Conservation (phyloP, 2,888 invertebrate genomes). For the Myopa testacea region DNA sequence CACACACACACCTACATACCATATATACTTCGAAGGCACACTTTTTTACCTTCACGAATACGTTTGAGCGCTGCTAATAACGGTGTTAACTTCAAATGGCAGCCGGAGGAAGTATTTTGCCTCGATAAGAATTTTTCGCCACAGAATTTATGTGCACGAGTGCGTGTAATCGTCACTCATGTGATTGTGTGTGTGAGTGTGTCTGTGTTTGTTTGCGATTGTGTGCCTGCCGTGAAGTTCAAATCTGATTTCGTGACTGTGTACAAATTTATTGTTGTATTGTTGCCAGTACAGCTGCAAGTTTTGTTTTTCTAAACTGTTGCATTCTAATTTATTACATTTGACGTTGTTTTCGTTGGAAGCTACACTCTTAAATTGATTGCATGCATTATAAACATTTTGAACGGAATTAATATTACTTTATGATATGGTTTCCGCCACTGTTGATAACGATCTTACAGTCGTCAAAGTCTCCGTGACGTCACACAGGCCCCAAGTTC, state of each 20-base stretch:
- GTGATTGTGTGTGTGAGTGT: neutral
- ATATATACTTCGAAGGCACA: no score
- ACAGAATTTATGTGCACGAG: neutral
- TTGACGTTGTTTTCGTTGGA: no score
- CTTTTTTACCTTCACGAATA: neutral
- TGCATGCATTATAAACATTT: constrained; percentile 6
- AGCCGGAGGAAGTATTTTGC: constrained; percentile 20
- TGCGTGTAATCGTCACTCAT: neutral
- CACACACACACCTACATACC: no score
- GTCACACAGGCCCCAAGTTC: no score
- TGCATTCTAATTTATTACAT: neutral
- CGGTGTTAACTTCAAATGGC: constrained; percentile 20
- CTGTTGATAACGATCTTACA: neutral
- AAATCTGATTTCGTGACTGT: constrained; percentile 19
- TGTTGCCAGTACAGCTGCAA: neutral
- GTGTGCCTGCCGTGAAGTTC: neutral
- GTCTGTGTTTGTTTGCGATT: neutral
- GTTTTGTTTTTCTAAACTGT: neutral
- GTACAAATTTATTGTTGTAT: neutral
- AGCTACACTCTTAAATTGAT: neutral
- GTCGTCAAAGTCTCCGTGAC: no score
- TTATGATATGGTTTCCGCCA: neutral
- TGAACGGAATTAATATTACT: neutral
- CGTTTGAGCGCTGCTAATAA: constrained; percentile 8
- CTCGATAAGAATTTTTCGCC: constrained; percentile 19